Conservation (phyloP, 2,888 invertebrate species). For the Nyleta sp. region DNA sequence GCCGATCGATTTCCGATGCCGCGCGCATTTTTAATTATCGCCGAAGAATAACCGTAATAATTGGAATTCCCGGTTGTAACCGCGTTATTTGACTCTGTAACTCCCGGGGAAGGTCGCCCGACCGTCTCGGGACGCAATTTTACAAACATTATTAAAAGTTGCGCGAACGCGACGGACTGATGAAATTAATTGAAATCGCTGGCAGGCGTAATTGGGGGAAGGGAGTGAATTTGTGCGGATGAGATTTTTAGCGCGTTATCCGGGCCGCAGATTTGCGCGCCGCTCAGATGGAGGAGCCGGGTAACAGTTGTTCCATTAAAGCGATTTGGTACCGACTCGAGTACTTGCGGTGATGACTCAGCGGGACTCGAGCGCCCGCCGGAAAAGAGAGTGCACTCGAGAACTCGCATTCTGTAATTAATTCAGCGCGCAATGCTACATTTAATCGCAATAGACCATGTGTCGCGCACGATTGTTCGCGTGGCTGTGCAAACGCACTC, state of each 20-base stretch:
- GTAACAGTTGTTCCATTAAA: constrained; percentile 67
- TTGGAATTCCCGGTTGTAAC: no score
- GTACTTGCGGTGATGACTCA: constrained; percentile 64
- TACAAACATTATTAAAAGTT: constrained; percentile 11
- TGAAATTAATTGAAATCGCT: constrained; percentile 53
- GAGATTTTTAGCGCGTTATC: constrained; percentile 51
- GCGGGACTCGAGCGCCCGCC: constrained; percentile 48
- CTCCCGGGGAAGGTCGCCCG: no score
- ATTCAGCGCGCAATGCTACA: constrained; percentile 62
- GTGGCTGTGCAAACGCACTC: constrained; percentile 51
- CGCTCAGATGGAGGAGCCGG: constrained; percentile 48
- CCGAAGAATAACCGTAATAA: no score
- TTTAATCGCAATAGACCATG: constrained; percentile 63
- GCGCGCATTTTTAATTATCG: no score
- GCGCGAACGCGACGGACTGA: constrained; percentile 4
- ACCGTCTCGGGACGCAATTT: no score
- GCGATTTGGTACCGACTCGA: constrained; percentile 61
- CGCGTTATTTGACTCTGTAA: no score
- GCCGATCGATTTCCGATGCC: no score
- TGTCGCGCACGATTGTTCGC: constrained; percentile 61
- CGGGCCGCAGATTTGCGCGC: constrained; percentile 43
- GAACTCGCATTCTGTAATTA: constrained; percentile 61
- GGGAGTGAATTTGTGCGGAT: constrained; percentile 50
- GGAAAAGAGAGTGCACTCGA: constrained; percentile 63
- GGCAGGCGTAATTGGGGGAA: constrained; percentile 50